These are phyloP conservation scores for Rhabdornis inornatus DNA, from an alignment of 2,113 vertebrate genomes.

Conservation along the genomic window DNA sequence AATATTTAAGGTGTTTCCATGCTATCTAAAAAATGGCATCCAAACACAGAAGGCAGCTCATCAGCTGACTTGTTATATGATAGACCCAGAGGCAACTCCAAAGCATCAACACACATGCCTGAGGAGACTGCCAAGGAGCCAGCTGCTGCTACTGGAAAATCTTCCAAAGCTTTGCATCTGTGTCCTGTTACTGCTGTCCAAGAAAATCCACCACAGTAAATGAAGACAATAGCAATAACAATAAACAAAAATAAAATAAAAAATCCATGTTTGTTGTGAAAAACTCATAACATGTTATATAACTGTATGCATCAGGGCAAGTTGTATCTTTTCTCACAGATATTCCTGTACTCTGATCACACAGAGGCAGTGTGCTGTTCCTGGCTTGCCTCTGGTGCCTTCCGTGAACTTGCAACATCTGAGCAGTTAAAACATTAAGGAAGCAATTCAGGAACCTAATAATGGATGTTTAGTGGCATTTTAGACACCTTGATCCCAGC, in stretches of 20 bases:
- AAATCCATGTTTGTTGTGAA: background rate
- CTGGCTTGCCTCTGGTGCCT: background rate
- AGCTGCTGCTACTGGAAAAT: conserved; percentile 60
- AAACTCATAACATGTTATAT: background rate
- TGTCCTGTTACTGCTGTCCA: conserved; percentile 12
- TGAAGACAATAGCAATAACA: background rate
- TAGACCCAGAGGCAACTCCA: conserved; percentile 28
- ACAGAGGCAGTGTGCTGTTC: background rate
- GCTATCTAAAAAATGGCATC: background rate
- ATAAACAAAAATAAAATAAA: background rate
- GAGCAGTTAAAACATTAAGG: background rate
- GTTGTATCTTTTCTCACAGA: background rate
- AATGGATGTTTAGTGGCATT: background rate
- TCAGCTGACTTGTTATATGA: conserved; percentile 7
- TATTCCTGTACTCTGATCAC: background rate
- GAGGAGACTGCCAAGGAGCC: conserved; percentile 52
- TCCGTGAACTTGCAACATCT: background rate
- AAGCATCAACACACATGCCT: conserved; percentile 37
- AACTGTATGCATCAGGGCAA: background rate
- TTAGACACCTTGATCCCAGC: background rate
- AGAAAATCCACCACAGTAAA: background rate
- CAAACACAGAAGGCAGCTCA: background rate
- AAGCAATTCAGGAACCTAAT: background rate
- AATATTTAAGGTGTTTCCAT: background rate
- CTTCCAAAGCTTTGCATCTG: conserved; percentile 47